A percentile compares a stretch with the other conserved stretches of the same genome.
phyloP scores from a whole-genome alignment of 2,113 vertebrate genomes.

The Phyllopteryx taeniolatus region DNA sequence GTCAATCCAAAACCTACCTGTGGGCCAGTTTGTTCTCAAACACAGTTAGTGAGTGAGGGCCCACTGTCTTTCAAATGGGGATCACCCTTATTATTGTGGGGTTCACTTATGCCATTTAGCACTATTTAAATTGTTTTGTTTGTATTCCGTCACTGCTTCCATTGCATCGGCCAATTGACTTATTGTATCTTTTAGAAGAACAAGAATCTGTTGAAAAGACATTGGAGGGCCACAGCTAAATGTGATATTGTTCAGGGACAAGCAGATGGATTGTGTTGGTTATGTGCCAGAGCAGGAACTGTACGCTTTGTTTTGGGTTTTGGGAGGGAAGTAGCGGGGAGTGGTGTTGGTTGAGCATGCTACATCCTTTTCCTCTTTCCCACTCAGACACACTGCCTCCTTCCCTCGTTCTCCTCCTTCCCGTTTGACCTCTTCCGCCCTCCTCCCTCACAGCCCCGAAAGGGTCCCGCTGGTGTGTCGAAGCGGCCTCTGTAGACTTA shows the following conservation, averaged over 20 bases:
- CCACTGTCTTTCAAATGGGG: neutral
- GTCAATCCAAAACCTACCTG: neutral
- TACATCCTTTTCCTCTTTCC: slow-evolving; percentile 61
- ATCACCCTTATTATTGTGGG: neutral
- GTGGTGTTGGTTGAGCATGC: slow-evolving; percentile 47
- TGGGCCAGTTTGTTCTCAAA: neutral
- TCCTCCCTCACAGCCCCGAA: slow-evolving; percentile 33
- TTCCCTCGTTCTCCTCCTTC: slow-evolving; percentile 13
- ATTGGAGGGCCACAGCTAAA: slow-evolving; percentile 9
- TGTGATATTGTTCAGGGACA: slow-evolving; percentile 18
- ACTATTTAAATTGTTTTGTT: neutral
- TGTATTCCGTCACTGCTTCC: neutral
- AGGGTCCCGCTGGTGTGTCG: slow-evolving; percentile 26
- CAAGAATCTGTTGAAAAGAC: neutral
- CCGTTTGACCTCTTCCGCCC: slow-evolving; percentile 25
- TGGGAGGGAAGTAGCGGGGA: slow-evolving; percentile 40
- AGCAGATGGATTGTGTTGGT: slow-evolving; percentile 50
- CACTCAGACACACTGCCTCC: slow-evolving; percentile 16
- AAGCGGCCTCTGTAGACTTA: neutral
- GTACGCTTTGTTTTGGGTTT: slow-evolving; percentile 55
- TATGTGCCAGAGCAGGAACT: slow-evolving; percentile 53
- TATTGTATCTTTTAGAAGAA: neutral
- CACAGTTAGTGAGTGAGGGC: neutral
- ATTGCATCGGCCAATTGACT: neutral
- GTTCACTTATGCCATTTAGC: neutral